Evolutionary conservation across 2,113 vertebrate genomes (phyloP).

Genomic region (Callionymus lyra): DNA sequence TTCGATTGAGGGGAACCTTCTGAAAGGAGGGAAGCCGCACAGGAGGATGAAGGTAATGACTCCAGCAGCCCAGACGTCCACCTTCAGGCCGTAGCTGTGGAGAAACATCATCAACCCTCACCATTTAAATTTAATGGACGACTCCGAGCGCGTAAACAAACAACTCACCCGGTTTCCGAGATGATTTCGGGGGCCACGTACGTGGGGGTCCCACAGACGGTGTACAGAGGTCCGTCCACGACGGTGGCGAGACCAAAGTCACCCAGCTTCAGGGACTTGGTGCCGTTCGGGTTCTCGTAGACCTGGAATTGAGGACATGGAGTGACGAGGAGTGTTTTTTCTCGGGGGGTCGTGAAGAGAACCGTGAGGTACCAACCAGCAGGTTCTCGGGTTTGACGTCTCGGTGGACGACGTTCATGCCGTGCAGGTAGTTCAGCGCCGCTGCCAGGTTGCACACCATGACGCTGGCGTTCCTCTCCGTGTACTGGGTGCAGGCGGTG

Average conservation of each 20-base stretch:
- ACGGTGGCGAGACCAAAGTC: slow-evolving; percentile 94
- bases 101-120: too few species aligned
- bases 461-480: slow-evolving; percentile 83
- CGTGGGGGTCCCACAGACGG: slow-evolving; percentile 92
- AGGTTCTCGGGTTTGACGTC: slow-evolving; percentile 98
- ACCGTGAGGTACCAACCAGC: slow-evolving; percentile 62
- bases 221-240: slow-evolving; percentile 88
- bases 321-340: neutral
- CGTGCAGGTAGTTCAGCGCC: slow-evolving; percentile 88
- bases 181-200: slow-evolving; percentile 98
- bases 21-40: slow-evolving; percentile 95
- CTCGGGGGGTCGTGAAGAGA: too few species aligned
- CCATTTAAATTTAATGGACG: too few species aligned
- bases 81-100: slow-evolving; percentile 89
- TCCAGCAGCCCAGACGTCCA: slow-evolving; percentile 95
- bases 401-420: slow-evolving; percentile 87
- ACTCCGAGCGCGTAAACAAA: too few species aligned
- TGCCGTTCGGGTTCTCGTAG: slow-evolving; percentile 84
- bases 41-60: slow-evolving; percentile 96
- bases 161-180: slow-evolving; percentile 85
- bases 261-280: slow-evolving; percentile 89
- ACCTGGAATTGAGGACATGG: slow-evolving; percentile 62
- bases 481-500: slow-evolving; percentile 93
- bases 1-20: slow-evolving; percentile 67
- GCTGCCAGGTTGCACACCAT: slow-evolving; percentile 91